These are phyloP conservation scores for Cetoscarus ocellatus DNA, from an alignment of 2,797 vertebrate genomes.

Conservation along the genomic window DNA sequence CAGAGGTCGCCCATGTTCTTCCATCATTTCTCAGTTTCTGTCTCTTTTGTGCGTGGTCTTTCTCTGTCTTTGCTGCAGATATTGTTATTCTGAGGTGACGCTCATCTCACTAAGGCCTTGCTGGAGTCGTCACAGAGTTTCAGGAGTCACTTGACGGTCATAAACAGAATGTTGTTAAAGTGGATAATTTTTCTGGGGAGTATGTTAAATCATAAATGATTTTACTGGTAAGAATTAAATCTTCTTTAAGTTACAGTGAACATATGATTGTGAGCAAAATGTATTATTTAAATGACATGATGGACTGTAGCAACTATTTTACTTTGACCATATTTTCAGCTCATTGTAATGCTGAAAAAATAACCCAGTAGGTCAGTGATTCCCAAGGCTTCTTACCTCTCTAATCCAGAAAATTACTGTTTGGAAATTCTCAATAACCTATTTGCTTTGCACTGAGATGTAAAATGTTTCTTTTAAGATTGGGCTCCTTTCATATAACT, in stretches of 20 bases:
- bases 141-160: conserved; percentile 40
- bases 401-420: too few species aligned
- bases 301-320: conserved; percentile 23
- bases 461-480: too few species aligned
- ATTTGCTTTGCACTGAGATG: too few species aligned
- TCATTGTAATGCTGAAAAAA: not conserved
- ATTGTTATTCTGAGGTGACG: conserved; percentile 37
- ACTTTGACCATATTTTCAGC: conserved; percentile 9
- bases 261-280: not conserved
- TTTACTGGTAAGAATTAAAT: conserved; percentile 31
- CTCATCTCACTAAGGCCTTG: conserved; percentile 36
- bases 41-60: conserved; percentile 32
- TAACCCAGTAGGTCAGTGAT: too few species aligned
- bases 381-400: too few species aligned
- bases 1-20: conserved; percentile 32
- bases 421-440: too few species aligned
- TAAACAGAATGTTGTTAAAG: conserved; percentile 39
- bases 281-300: conserved; percentile 9
- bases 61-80: conserved; percentile 4
- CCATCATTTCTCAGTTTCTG: conserved; percentile 32
- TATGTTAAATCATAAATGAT: conserved; percentile 13
- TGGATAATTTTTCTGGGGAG: conserved; percentile 30
- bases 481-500: too few species aligned
- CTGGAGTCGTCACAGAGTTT: conserved; percentile 15
- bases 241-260: conserved; percentile 27